Evolutionary conservation across 2,888 invertebrate genomes (phyloP).

Genomic region (Tenthredo amoena): DNA sequence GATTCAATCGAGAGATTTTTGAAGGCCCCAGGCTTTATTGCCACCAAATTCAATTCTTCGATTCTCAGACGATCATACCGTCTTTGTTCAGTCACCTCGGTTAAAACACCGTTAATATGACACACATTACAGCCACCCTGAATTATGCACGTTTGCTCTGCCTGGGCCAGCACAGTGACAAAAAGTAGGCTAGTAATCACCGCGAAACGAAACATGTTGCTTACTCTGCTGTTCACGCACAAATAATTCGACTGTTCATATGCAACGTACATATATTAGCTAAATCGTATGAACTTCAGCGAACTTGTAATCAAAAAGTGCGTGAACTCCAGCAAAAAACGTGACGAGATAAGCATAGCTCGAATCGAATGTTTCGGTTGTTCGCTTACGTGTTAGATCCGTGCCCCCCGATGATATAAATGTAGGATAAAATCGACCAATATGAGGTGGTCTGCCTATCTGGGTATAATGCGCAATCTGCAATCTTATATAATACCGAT

Average conservation of each 20-base stretch:
- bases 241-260: not conserved
- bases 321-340: no score
- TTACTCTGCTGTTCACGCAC: not conserved
- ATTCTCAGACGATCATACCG: not conserved
- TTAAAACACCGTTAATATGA: slow-evolving; percentile 1
- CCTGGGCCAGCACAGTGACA: not conserved
- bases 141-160: not conserved
- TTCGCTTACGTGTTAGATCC: no score
- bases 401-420: no score
- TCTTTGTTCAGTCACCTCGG: not conserved
- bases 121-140: not conserved
- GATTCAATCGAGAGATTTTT: not conserved
- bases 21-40: slow-evolving; percentile 19
- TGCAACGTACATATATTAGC: not conserved
- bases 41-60: not conserved
- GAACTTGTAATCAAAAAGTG: no score
- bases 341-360: no score
- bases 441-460: no score
- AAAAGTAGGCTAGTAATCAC: not conserved
- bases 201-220: slow-evolving; percentile 7
- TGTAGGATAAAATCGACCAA: no score
- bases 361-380: no score
- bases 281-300: no score
- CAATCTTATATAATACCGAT: no score
- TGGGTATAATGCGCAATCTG: no score